A percentile compares a stretch with the other conserved stretches of the same genome.
These are phyloP conservation scores for Epicampocera succincta DNA, from an alignment of 2,888 invertebrate genomes.

Conservation along the genomic window DNA sequence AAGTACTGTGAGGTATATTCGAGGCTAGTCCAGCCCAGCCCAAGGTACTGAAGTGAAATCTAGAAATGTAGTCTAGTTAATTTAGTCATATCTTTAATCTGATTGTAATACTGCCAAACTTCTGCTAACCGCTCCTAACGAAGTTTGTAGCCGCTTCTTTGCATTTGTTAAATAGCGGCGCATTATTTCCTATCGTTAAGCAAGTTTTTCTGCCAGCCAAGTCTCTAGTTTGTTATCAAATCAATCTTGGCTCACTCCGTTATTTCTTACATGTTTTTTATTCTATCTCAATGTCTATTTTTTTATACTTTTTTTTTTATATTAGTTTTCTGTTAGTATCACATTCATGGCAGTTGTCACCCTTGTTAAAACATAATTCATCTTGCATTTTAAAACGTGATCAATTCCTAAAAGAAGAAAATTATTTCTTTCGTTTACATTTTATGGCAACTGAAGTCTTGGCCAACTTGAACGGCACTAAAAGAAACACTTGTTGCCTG, in stretches of 20 bases:
- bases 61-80: too few relatives aligned
- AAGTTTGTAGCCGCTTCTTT: too few relatives aligned
- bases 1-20: too few relatives aligned
- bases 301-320: not conserved
- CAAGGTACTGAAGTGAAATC: too few relatives aligned
- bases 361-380: slow-evolving; percentile 42
- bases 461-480: slow-evolving; percentile 9
- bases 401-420: slow-evolving; percentile 3
- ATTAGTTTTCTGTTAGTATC: slow-evolving; percentile 19
- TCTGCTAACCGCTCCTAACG: too few relatives aligned
- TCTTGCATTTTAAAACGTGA: slow-evolving; percentile 34
- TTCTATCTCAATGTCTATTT: not conserved
- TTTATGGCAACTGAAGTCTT: slow-evolving; percentile 26
- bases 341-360: slow-evolving; percentile 49
- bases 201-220: not conserved
- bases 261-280: not conserved
- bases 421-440: not conserved
- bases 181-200: too few relatives aligned
- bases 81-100: too few relatives aligned
- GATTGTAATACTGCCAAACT: too few relatives aligned
- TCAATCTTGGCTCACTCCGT: not conserved
- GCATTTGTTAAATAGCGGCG: too few relatives aligned
- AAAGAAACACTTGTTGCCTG: slow-evolving; percentile 46
- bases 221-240: not conserved
- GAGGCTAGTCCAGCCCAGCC: too few relatives aligned